A percentile compares a stretch with the other conserved stretches of the same genome.
These are phyloP conservation scores for Castor canadensis DNA, from an alignment of 2,113 vertebrate genomes.

Conservation along the genomic window DNA sequence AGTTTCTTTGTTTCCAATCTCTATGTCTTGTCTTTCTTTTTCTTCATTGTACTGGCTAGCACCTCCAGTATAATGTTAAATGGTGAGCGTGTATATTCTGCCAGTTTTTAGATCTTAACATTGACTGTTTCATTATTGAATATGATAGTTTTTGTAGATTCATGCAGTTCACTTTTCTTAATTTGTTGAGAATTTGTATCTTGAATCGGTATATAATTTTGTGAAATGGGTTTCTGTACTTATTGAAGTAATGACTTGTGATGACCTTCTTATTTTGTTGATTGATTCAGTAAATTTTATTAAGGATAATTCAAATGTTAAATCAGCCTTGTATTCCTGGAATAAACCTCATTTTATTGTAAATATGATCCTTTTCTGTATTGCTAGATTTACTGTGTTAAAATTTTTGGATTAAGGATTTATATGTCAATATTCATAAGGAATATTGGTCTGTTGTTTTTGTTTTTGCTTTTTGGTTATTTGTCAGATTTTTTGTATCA, in stretches of 20 bases:
- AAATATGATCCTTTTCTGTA: not conserved
- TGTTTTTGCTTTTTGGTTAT: too few relatives aligned
- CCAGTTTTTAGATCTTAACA: not conserved
- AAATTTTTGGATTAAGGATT: not conserved
- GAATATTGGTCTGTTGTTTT: too few relatives aligned
- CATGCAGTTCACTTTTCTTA: not conserved
- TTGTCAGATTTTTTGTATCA: too few relatives aligned
- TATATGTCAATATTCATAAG: too few relatives aligned
- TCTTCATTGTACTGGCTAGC: not conserved
- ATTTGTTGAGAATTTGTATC: not conserved
- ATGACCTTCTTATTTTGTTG: not conserved
- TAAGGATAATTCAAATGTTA: not conserved
- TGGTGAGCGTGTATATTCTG: not conserved
- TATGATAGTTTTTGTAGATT: not conserved
- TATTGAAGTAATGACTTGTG: not conserved
- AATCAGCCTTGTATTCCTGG: too few relatives aligned
- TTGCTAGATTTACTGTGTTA: not conserved
- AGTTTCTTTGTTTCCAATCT: not conserved
- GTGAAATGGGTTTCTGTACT: not conserved
- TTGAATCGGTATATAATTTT: slow-evolving; percentile 12
- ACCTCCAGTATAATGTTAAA: not conserved
- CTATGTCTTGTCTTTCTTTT: not conserved
- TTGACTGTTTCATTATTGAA: not conserved
- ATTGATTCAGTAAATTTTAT: too few relatives aligned
- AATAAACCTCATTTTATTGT: too few relatives aligned